These are phyloP conservation scores for Beroe ovata DNA, from an alignment of 37 sponge, comb jelly and placozoan species.

Conservation along the genomic window DNA sequence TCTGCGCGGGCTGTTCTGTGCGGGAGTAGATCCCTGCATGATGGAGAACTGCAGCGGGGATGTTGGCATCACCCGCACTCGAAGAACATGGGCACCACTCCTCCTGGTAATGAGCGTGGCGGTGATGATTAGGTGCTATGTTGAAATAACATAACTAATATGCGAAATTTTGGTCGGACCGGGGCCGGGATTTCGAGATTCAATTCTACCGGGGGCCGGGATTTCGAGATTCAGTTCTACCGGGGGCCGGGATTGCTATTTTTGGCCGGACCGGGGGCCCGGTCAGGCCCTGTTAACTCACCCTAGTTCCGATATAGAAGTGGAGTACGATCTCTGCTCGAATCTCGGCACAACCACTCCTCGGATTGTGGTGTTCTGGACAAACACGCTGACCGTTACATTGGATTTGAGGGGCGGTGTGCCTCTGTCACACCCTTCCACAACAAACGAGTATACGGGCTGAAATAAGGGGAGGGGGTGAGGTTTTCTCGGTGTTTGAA, in stretches of 20 bases:
- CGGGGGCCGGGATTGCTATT: no score
- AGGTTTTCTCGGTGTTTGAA: neutral
- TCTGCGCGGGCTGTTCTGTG: constrained; percentile 20
- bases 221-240: no score
- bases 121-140: no score
- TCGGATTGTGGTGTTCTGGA: constrained; percentile 34
- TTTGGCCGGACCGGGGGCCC: no score
- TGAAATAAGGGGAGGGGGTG: neutral
- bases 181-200: no score
- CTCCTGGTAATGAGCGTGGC: neutral
- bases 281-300: no score
- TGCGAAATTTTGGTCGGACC: no score
- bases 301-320: constrained; percentile 5
- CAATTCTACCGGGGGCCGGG: no score
- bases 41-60: constrained; percentile 44
- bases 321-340: neutral
- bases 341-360: neutral
- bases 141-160: no score
- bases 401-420: constrained; percentile 16
- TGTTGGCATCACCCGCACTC: neutral
- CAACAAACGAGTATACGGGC: constrained; percentile 18
- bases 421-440: constrained; percentile 7
- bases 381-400: constrained; percentile 23
- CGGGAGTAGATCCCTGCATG: constrained; percentile 47
- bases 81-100: neutral